Conservation (phyloP, 2,888 invertebrate species). For the Orthosia gothica region DNA sequence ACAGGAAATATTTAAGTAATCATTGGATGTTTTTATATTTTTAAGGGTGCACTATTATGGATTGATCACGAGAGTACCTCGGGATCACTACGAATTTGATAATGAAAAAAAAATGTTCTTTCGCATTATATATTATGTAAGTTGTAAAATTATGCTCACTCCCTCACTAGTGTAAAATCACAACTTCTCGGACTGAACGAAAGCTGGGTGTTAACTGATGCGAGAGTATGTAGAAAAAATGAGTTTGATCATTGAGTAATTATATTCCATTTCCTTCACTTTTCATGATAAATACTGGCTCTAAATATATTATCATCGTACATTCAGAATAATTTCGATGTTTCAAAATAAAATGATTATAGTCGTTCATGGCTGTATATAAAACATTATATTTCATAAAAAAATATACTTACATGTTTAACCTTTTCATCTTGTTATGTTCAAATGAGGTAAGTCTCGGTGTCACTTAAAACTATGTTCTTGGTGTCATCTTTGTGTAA, state of each 20-base stretch:
- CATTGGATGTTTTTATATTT: conserved; percentile 86
- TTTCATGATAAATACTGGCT: conserved; percentile 71
- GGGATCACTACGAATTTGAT: conserved; percentile 86
- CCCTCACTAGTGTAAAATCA: conserved; percentile 80
- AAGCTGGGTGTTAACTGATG: conserved; percentile 56
- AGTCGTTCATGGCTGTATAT: conserved; percentile 83
- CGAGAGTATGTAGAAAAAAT: conserved; percentile 50
- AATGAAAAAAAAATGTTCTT: conserved; percentile 81
- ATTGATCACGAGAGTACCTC: conserved; percentile 73
- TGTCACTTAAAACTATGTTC: conserved; percentile 84
- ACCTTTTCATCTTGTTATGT: conserved; percentile 75
- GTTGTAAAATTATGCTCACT: conserved; percentile 84
- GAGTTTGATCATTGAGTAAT: conserved; percentile 64
- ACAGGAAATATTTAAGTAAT: conserved; percentile 84
- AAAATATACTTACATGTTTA: conserved; percentile 67
- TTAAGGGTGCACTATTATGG: conserved; percentile 85
- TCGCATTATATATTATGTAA: conserved; percentile 85
- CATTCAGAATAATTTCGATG: conserved; percentile 69
- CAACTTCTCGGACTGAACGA: conserved; percentile 67
- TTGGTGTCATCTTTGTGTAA: conserved; percentile 87
- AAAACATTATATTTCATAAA: conserved; percentile 77
- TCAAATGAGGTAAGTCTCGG: conserved; percentile 82
- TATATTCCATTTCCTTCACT: conserved; percentile 67
- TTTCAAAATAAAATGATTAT: conserved; percentile 70
- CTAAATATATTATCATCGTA: conserved; percentile 67